Evolutionary conservation across 2,113 vertebrate genomes (phyloP).

Genomic region (Sinocyclocheilus anshuiensis): DNA sequence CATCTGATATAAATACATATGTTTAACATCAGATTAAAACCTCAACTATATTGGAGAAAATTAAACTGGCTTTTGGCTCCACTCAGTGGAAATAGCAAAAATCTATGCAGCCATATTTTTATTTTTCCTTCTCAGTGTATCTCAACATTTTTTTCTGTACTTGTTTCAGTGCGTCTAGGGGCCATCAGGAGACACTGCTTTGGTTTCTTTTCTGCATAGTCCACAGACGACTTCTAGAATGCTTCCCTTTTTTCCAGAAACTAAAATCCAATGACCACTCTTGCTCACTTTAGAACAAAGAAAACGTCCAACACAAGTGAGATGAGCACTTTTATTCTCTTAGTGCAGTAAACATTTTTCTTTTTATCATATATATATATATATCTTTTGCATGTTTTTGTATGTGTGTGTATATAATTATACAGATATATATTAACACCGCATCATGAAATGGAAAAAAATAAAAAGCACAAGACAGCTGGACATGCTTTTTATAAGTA

Average conservation of each 20-base stretch:
- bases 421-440: conserved; percentile 44
- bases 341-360: conserved; percentile 32
- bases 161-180: neutral
- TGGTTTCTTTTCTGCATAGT: neutral
- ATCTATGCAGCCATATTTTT: neutral
- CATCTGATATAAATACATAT: neutral
- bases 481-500: conserved; percentile 92
- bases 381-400: neutral
- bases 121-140: neutral
- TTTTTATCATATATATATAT: neutral
- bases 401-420: conserved; percentile 3
- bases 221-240: neutral
- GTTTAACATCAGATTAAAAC: neutral
- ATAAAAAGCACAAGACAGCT: conserved; percentile 82
- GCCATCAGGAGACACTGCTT: neutral
- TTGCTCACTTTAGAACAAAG: neutral
- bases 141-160: neutral
- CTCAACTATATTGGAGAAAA: neutral
- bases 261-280: neutral
- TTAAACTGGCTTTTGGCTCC: neutral
- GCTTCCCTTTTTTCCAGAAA: neutral
- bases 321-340: conserved; percentile 38
- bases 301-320: neutral
- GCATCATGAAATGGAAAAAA: conserved; percentile 67
- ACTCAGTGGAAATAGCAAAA: neutral